Base-by-base conservation (phyloP, 2,888 invertebrate species). In the Phrixothrix hirtus region DNA sequence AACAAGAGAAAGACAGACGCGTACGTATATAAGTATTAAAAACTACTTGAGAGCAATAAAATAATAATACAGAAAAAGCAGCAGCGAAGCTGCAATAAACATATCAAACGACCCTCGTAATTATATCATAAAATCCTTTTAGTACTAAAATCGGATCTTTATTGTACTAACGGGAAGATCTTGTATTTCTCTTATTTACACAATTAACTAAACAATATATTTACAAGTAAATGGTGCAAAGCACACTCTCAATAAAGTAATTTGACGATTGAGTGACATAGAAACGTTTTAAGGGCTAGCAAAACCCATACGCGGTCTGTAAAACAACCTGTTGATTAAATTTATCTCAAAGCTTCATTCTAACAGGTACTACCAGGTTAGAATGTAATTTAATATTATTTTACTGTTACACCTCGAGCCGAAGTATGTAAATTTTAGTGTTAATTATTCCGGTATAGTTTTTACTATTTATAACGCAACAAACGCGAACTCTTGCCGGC, bases 201-300 rank as follows among this genome's bases (percentile, higher is more conserved):
- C 38, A 38, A 38, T 25, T 41, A 30, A 17, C 31, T 30, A 30
- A 45, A 36, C 45, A 36, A 45, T 36, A 30, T 36, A 45, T 35
- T 45, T 30, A 36, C 45, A 45, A 45, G 21, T 36, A 61, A 63
- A 57, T 59, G 45, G 29, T 10, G 15, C 21, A 32, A 34, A 47
- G 17, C 64, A 66, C 63, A 58, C 66, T 66, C 64, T 67, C 63
- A 64, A 67, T 64, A 67, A 69, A 69, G 69, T 70, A 72, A 71
- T 72, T 69, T 68, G 70, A 71, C 66, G 71, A 71, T 69, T 71
- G 70, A 68, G 66, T 71, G 69, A 70, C 70, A 70, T 65, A 70
- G 70, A 70, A 70, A 66, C 70, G 68, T 70, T 71, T 69, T 69
- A 69, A 66, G 68, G 66, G 54, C 46, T 52, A 54, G 59, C 62